A percentile compares a stretch with the other conserved stretches of the same genome.
Evolutionary conservation across 1,140 invertebrate genomes (phyloP).

Genomic region (Agrilus planipennis): DNA sequence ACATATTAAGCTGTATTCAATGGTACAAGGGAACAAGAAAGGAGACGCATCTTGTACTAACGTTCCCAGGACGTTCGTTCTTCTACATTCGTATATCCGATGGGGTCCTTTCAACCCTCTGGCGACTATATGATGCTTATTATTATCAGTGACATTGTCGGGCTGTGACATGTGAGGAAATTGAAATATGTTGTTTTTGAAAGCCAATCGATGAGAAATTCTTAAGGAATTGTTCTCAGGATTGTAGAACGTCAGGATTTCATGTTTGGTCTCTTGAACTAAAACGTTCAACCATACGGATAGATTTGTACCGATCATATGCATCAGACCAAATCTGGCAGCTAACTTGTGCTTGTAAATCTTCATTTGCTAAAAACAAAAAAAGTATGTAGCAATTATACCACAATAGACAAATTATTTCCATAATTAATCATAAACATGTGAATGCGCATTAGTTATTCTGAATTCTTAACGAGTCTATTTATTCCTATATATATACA

Average conservation of each 20-base stretch:
- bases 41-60: conserved; percentile 48
- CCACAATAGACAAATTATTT: no score
- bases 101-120: conserved; percentile 72
- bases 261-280: conserved; percentile 83
- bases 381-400: no score
- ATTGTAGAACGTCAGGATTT: conserved; percentile 81
- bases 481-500: no score
- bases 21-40: conserved; percentile 90
- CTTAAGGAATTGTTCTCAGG: conserved; percentile 70
- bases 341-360: conserved; percentile 77
- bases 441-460: no score
- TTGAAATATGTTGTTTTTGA: conserved; percentile 26
- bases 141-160: conserved; percentile 43
- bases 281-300: conserved; percentile 88
- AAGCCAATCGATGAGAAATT: conserved; percentile 51
- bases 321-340: conserved; percentile 84
- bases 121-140: conserved; percentile 45
- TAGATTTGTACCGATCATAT: conserved; percentile 91
- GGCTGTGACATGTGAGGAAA: conserved; percentile 26
- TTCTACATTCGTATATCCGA: conserved; percentile 76
- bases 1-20: conserved; percentile 92
- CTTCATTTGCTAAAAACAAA: conserved; percentile 62
- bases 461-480: no score
- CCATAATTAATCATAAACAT: no score
- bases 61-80: conserved; percentile 85